These are phyloP conservation scores for Etheostoma nigrum DNA, from an alignment of 2,797 vertebrate genomes.

Conservation along the genomic window DNA sequence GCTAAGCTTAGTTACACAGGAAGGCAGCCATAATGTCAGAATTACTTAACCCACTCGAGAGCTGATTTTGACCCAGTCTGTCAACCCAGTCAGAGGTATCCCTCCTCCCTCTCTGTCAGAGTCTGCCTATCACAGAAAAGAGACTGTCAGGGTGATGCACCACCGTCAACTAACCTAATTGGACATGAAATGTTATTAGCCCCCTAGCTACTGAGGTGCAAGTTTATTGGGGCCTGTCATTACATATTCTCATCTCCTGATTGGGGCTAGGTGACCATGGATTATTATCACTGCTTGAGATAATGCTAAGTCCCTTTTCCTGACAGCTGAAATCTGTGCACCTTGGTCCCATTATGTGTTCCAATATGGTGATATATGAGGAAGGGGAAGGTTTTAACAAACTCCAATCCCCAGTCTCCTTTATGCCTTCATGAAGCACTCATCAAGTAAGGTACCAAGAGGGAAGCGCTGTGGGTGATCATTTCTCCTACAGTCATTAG, in stretches of 20 bases:
- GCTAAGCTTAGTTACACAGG: slow-evolving; percentile 48
- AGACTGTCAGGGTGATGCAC: slow-evolving; percentile 61
- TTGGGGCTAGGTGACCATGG: slow-evolving; percentile 54
- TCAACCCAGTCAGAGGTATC: slow-evolving; percentile 61
- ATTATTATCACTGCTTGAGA: slow-evolving; percentile 64
- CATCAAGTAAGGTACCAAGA: slow-evolving; percentile 43
- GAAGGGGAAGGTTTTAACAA: slow-evolving; percentile 29
- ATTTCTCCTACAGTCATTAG: slow-evolving; percentile 52
- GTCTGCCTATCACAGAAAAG: slow-evolving; percentile 58
- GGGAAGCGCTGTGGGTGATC: slow-evolving; percentile 35
- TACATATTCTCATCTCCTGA: slow-evolving; percentile 75
- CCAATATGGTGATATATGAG: slow-evolving; percentile 42
- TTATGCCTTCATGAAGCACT: slow-evolving; percentile 45
- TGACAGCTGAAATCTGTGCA: slow-evolving; percentile 60
- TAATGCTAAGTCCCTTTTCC: slow-evolving; percentile 36
- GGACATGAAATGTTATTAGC: slow-evolving; percentile 85
- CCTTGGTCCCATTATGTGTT: slow-evolving; percentile 42
- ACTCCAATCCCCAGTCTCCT: slow-evolving; percentile 27
- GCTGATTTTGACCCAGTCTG: slow-evolving; percentile 74
- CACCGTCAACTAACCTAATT: slow-evolving; percentile 73
- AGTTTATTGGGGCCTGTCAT: slow-evolving; percentile 82
- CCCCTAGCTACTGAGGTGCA: slow-evolving; percentile 71
- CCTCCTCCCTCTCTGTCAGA: slow-evolving; percentile 38
- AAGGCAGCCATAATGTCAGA: slow-evolving; percentile 71
- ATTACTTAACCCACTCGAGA: slow-evolving; percentile 68